Conservation (phyloP, 2,888 invertebrate species). For the Lithophane ornitopus region DNA sequence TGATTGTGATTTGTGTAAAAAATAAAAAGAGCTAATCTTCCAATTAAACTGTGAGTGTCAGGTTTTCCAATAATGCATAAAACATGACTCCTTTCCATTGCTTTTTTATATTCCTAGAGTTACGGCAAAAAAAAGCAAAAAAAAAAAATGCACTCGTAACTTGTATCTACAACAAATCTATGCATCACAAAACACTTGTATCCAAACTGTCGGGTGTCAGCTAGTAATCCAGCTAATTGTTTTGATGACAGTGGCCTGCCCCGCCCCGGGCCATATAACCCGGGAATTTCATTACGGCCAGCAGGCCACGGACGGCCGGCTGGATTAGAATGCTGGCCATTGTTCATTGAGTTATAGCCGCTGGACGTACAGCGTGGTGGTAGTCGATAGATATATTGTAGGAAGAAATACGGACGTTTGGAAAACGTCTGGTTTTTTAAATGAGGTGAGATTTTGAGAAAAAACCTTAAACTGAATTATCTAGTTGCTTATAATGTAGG, state of each 20-base stretch:
- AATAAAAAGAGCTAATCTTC: background rate
- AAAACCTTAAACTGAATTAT: background rate
- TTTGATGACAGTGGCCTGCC: conserved; percentile 67
- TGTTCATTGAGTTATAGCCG: conserved; percentile 87
- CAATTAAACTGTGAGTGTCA: background rate
- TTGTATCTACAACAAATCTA: background rate
- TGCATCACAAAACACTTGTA: conserved; percentile 22
- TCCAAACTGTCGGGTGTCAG: conserved; percentile 23
- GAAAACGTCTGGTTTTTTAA: conserved; percentile 13
- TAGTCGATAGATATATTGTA: conserved; percentile 65
- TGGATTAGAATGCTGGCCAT: conserved; percentile 84
- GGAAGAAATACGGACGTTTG: conserved; percentile 38
- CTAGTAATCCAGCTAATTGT: conserved; percentile 70
- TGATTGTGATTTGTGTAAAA: no score
- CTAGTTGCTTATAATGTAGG: background rate
- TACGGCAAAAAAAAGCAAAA: background rate
- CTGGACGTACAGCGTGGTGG: conserved; percentile 73
- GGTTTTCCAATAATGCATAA: background rate
- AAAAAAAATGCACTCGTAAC: background rate
- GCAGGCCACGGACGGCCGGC: conserved; percentile 69
- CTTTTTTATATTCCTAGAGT: background rate
- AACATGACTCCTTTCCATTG: no score
- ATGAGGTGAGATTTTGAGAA: background rate
- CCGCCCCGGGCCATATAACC: conserved; percentile 67
- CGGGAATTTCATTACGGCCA: conserved; percentile 86